Evolutionary conservation across 2,113 vertebrate genomes (phyloP).

Genomic region (Pteronura brasiliensis): DNA sequence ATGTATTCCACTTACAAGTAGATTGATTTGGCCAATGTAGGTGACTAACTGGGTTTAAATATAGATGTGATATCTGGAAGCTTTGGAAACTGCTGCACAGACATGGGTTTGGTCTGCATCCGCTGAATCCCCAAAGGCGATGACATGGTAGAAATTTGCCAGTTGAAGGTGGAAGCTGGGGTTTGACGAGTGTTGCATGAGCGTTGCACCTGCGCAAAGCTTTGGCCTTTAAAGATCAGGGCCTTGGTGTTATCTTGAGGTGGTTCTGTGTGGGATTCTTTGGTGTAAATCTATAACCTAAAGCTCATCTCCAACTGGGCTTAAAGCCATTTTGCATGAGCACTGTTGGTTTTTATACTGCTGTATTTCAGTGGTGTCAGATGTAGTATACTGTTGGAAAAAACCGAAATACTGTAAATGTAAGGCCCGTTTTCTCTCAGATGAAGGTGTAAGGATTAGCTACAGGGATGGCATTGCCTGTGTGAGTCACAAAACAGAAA

Average conservation of each 20-base stretch:
- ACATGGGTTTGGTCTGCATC: neutral
- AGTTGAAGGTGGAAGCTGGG: neutral
- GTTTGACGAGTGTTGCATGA: neutral
- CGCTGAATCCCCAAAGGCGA: neutral
- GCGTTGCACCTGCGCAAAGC: neutral
- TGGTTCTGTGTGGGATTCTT: neutral
- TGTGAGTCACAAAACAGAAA: conserved; percentile 29
- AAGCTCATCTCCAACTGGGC: neutral
- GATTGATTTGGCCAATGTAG: neutral
- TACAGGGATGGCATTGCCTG: neutral
- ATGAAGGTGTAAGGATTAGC: neutral
- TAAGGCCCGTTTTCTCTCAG: neutral
- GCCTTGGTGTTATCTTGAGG: neutral
- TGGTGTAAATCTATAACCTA: neutral
- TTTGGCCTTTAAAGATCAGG: neutral
- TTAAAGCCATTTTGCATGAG: neutral
- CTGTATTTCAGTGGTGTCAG: neutral
- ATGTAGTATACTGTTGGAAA: neutral
- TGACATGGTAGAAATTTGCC: neutral
- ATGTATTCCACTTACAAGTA: neutral
- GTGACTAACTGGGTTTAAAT: neutral
- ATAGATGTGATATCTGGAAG: neutral
- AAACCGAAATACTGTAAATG: neutral
- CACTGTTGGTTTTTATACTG: neutral
- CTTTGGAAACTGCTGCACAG: neutral